Base-by-base conservation (phyloP, 2,113 vertebrate species). In the Centrocercus urophasianus region DNA sequence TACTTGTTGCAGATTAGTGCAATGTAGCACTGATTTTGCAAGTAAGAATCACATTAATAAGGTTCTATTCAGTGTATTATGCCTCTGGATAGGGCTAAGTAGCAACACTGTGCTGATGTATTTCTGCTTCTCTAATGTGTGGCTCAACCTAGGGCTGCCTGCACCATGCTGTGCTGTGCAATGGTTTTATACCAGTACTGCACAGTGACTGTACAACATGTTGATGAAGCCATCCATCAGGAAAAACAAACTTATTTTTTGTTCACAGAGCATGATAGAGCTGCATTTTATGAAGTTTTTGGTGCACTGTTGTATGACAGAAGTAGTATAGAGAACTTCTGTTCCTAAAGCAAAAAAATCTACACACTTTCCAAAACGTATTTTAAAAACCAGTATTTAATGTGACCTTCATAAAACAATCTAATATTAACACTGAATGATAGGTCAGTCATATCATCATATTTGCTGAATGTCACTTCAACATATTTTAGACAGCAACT, bases 381-480 rank as follows among this genome's bases (percentile, higher is more conserved):
- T 66, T 66, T 36, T 50, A 76, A 76, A 92, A 52, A 28, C 75
- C 40, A 76, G 7, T 66, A 50, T 54, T 86, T 97, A 94, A 18
- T 10, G 22, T 80, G 74, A 60, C 56, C 22, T 70, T 86, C 48
- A 76, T 85, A 38, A 92, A 73, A 67, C 54, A 86, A 77, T 48
- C 18, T 65, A 77, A 69, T 32, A 63, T 63, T 86, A 87, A 59
- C 43, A 28, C 57, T 57, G n/a, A 66, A 34, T 70, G 34, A 88
- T 25, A 70, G 47, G 56, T 65, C 75, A 93, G 4, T 76, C 60
- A 90, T 38, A 80, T 95, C 40, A 80, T 11, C 27, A 3, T 73
- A 85, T 85, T 83, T 64, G 25, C 28, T 91, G 52, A 80, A 88
- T 91, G 93, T 83, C 22, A 78, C 47, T 88, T 74, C 28, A 52